Conservation (phyloP, 2,113 vertebrate genomes). For the Dryoscopus gambensis region DNA sequence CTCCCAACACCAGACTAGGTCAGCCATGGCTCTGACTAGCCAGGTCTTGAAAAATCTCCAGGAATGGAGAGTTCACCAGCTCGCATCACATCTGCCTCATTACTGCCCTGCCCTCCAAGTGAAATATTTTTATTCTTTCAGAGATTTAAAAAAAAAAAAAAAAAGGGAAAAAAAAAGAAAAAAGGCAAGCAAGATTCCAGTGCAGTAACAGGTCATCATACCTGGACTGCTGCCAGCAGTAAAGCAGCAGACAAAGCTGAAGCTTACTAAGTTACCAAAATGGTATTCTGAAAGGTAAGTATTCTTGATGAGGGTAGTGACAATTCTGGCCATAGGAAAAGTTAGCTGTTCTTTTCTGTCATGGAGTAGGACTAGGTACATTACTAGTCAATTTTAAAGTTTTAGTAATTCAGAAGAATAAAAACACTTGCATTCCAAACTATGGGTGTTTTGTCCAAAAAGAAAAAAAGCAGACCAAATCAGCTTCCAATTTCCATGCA, state of each 20-base stretch:
- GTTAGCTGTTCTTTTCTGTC: neutral
- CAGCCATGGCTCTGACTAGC: neutral
- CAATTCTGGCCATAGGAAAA: neutral
- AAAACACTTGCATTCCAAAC: neutral
- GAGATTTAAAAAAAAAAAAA: neutral
- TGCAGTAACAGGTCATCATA: neutral
- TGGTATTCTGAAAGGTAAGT: neutral
- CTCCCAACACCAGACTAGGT: neutral
- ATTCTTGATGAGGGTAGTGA: neutral
- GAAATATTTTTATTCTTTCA: neutral
- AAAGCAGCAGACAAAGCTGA: neutral
- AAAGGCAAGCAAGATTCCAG: neutral
- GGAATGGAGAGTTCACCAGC: neutral
- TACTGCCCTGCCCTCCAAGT: neutral
- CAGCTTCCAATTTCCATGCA: neutral
- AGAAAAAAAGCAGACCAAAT: neutral
- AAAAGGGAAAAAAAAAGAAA: neutral
- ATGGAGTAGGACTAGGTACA: neutral
- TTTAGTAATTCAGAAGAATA: neutral
- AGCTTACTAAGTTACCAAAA: neutral
- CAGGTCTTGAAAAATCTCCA: neutral
- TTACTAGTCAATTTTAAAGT: neutral
- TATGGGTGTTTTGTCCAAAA: neutral
- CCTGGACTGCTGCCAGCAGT: neutral
- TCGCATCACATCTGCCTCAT: neutral